A percentile compares a stretch with the other conserved stretches of the same genome.
phyloP scores from a whole-genome alignment of 2,888 invertebrate genomes.

The Loripinus fragilis region DNA sequence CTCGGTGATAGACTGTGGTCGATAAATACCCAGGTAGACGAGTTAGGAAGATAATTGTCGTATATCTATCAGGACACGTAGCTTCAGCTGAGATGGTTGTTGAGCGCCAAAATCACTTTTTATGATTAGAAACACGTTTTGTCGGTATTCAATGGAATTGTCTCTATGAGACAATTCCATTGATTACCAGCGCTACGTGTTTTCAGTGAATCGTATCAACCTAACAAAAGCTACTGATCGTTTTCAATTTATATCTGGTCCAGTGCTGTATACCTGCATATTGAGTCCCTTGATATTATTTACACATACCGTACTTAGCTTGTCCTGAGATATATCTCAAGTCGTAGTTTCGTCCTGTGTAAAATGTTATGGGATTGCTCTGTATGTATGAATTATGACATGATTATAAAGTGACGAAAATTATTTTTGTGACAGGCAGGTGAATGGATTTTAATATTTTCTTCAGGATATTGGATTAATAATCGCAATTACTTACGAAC shows the following conservation, averaged over 20 bases:
- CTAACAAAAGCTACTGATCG: no score
- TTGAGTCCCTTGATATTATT: not conserved
- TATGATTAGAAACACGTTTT: no score
- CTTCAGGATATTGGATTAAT: not conserved
- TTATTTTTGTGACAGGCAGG: not conserved
- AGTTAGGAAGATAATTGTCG: not conserved
- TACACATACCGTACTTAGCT: conserved; percentile 4
- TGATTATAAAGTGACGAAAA: not conserved
- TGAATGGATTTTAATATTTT: not conserved
- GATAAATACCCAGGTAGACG: not conserved
- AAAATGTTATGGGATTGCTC: not conserved
- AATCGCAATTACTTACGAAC: not conserved
- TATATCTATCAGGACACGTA: no score
- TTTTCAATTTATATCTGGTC: no score
- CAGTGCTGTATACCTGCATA: not conserved
- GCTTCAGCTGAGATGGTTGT: no score
- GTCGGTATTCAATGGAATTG: no score
- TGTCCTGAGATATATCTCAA: not conserved
- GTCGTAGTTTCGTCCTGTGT: conserved; percentile 4
- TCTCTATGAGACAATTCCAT: no score
- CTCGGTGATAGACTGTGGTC: not conserved
- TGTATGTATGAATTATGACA: not conserved
- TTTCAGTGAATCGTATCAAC: no score
- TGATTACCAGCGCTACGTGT: no score
- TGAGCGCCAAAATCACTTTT: no score